Percentiles rank a stretch among this genome's conserved stretches.
phyloP scores from a whole-genome alignment of 2,113 vertebrate genomes.

The Scartelaos histophorus region DNA sequence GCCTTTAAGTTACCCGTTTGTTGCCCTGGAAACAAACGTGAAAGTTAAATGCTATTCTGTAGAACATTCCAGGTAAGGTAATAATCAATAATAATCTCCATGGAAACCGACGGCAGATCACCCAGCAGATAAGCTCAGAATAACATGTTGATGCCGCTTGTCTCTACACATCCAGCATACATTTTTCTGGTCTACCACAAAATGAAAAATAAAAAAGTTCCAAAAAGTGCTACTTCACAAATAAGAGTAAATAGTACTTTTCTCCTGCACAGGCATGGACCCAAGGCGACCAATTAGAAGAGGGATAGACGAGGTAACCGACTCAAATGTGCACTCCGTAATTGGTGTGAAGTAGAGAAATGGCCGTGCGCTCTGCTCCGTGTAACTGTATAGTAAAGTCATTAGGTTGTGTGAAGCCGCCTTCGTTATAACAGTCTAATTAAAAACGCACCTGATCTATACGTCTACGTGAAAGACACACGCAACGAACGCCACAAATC shows the following conservation, averaged over 20 bases:
- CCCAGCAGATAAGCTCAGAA: too few relatives aligned
- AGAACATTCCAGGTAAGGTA: too few relatives aligned
- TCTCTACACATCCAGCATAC: neutral
- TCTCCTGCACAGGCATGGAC: constrained; percentile 16
- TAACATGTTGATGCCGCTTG: too few relatives aligned
- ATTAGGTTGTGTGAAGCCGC: constrained; percentile 55
- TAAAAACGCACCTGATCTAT: constrained; percentile 32
- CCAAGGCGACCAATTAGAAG: constrained; percentile 54
- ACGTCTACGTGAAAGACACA: neutral
- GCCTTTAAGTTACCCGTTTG: too few relatives aligned
- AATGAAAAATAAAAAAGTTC: constrained; percentile 32
- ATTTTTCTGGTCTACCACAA: neutral
- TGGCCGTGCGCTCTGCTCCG: constrained; percentile 41
- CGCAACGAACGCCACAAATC: neutral
- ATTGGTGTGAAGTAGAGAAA: constrained; percentile 58
- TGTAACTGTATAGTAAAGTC: constrained; percentile 40
- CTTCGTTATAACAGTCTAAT: constrained; percentile 56
- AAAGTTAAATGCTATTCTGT: too few relatives aligned
- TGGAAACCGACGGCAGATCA: too few relatives aligned
- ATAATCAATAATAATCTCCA: too few relatives aligned
- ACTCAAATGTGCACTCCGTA: constrained; percentile 51
- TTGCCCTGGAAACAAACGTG: too few relatives aligned
- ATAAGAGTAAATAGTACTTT: constrained; percentile 37
- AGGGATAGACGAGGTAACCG: constrained; percentile 23
- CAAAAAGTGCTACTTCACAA: constrained; percentile 24